Evolutionary conservation across 2,113 vertebrate genomes (phyloP), one percentile per base, ranked within the genome.

Genomic region (Notarius lentiginosus): DNA sequence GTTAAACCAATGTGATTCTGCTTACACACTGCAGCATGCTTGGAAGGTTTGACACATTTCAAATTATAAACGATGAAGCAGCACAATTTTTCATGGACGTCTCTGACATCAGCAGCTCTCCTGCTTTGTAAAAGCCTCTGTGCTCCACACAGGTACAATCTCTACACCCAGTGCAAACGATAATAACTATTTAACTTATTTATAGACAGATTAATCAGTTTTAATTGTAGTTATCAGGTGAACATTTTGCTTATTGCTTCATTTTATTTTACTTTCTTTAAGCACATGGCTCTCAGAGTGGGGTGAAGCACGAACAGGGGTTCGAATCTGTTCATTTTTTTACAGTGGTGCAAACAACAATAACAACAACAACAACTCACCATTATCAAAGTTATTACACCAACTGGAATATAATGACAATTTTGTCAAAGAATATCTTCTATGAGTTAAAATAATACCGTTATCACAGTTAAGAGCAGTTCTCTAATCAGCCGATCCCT

Each of bases 1-100:
- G 82, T 82, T 34, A 82, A 86, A 84, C 84, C 41, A 80, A 81
- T 58, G 81, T 56, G 73, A 90, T 75, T 55, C 49, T 56, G n/a
- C 3, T 30, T 58, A 79, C 72, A 81, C 76, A 86, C 24, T 79
- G 86, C 22, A 60, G 84, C 75, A 65, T 77, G 53, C 81, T 49
- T 88, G 89, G 88, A 89, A 92, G 89, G 84, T 88, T 77, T 89
- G 72, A 87, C 87, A 85, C 61, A 85, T 85, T 84, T 80, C 68
- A 75, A 83, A 82, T 83, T 86, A 90, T 90, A 87, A 91, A 85
- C 73, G 34, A 65, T 79, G 65, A 89, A 87, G 83, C 47, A 76
- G 79, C 55, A 58, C 15, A 79, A 70, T 83, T 86, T 58, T 58
- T 82, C 60, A 85, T 66, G 20, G 60, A 6, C 56, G 75, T 84